Evolutionary conservation across 2,113 vertebrate species (phyloP).

Genomic region (Mormyrus iriodes): DNA sequence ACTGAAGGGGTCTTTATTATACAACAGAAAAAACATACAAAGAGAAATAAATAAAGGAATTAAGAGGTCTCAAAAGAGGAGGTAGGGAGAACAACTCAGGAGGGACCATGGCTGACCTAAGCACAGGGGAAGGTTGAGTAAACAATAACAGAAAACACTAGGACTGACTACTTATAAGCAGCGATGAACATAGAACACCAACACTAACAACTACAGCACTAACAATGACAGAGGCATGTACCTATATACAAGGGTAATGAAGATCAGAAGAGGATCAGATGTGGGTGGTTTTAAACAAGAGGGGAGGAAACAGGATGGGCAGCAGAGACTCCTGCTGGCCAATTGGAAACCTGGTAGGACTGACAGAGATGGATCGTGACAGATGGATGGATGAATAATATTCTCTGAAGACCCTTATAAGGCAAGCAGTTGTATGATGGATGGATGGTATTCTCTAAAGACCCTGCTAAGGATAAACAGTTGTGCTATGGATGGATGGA

Average conservation of each 20-base stretch:
- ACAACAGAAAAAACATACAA: neutral
- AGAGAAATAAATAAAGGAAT: neutral
- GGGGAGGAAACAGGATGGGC: neutral
- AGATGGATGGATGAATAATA: neutral
- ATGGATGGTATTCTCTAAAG: neutral
- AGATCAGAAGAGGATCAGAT: neutral
- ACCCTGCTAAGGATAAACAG: neutral
- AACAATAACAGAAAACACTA: neutral
- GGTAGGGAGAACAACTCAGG: neutral
- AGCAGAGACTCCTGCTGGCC: neutral
- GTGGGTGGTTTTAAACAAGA: neutral
- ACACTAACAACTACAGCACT: neutral
- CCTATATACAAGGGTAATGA: neutral
- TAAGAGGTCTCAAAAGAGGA: too few species aligned
- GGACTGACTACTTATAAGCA: neutral
- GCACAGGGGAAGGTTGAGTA: neutral
- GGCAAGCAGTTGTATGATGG: neutral
- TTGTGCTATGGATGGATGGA: neutral
- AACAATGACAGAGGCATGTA: neutral
- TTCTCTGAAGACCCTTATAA: neutral
- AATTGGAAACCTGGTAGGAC: neutral
- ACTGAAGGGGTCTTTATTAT: neutral
- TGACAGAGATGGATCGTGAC: neutral
- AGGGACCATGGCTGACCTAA: neutral
- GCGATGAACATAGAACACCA: neutral